Base-by-base conservation (phyloP, 2,113 vertebrate species). In the Cinclus cinclus region DNA sequence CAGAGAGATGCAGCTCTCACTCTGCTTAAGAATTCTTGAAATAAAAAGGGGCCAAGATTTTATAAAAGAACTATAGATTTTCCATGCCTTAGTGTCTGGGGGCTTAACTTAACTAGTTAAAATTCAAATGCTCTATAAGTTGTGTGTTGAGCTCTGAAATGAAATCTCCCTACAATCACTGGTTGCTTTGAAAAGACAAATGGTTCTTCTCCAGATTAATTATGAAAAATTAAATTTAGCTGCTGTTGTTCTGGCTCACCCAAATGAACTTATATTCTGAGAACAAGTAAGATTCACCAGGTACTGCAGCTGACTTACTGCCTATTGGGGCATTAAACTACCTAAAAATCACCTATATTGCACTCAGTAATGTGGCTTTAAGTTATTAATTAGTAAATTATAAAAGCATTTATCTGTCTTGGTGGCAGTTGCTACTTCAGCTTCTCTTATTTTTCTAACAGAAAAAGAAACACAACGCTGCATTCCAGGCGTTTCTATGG, bases 401-500 rank as follows among this genome's bases (percentile, higher is more conserved):
- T 77, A 80, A 96, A 96, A 65, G 70, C 84, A 96, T 96, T 97
- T 96, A 85, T 97, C 95, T 97, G 94, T 96, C 95, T 89, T 97
- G 94, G 97, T 98, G 79, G 97, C 96, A 97, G 95, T 94, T 98
- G 95, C 95, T 97, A 96, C 97, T 97, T 97, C 85, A 94, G 95
- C 93, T 96, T 92, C 95, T 97, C 92, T 97, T 98, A 98, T 98
- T 98, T 98, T 98, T 97, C 98, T 98, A 98, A 96, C 98, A 98
- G 97, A 97, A 98, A 98, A 98, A 97, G 98, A 99, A 99, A 99
- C 98, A 99, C 98, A 98, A 98, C 88, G 89, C 98, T 98, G 98
- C 99, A 99, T 99, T 99, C 98, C 98, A 98, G 94, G 69, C 88
- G 98, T 99, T 98, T 98, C 98, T 98, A 98, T 99, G 98, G 99